Base-by-base conservation (phyloP, 2,797 vertebrate genomes). In the Aselliscus stoliczkanus region DNA sequence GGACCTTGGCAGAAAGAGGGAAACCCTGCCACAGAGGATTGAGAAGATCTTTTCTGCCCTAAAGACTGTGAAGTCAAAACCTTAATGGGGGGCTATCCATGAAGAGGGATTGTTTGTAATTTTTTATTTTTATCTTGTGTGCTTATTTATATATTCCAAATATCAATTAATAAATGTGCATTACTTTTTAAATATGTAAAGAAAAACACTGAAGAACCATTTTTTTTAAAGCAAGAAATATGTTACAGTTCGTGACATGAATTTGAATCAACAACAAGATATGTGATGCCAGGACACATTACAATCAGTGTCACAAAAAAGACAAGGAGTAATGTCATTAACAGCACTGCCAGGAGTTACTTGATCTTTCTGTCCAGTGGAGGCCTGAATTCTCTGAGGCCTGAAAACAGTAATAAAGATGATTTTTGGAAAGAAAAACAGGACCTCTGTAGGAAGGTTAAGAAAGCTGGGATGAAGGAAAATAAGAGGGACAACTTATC, bases 251-350 rank as follows among this genome's bases (percentile, higher is more conserved):
- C 29, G 69, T 60, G 88, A 89, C 37, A 29, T 39, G 44, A 94
- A 94, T 90, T 82, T 96, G 34, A 93, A 75, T 82, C 72, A 88
- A 76, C 31, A 89, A 87, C 52, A 81, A 93, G 81, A 92, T 76
- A 52, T 47, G 69, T 17, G 13, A 70, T 85, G 76, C 13, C 83
- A 88, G 15, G 50, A 58, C 39, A 54, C n/a, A 86, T 89, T 87
- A 56, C 4, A 73, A 69, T 75, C 75, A 79, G 47, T 70, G 76
- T 85, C 39, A 56, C 54, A 52, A 83, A 54, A 89, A 97, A 77
- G 60, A 31, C 31, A 76, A 80, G 65, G 72, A 65, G 12, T 75
- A 80, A 86, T 83, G 60, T 70, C n/a, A 77, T 77, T 64, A 50
- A 23, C 50, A 81, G 17, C 0, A 7, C 7, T 69, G 27, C 44